Evolutionary conservation across 2,797 vertebrate genomes (phyloP), one percentile per base, ranked within the genome.

Genomic region (Erpetoichthys calabaricus): DNA sequence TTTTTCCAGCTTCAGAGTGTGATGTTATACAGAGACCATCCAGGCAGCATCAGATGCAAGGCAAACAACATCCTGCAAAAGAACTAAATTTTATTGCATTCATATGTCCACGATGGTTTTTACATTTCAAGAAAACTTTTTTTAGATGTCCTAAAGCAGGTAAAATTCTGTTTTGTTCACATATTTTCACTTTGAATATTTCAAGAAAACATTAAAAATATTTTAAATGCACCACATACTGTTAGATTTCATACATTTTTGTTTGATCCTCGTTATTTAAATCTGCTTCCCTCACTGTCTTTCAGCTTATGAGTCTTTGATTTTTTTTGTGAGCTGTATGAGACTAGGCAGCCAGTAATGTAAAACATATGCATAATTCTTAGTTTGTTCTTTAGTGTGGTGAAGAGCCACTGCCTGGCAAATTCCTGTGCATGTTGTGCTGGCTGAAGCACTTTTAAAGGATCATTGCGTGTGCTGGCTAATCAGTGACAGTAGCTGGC

Each of bases 281-380:
- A 25, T 44, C 44, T 10, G 25, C 56, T 25, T 51, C 49, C 59
- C 55, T 8, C 5, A 55, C 50, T 59, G 2, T 42, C 8, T 55
- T 10, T 45, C 51, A 42, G 45, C 45, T 42, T n/a, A 41, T 8
- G 42, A 5, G 56, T 49, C 44, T 42, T 51, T 44, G 6, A n/a
- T 57, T 51, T 56, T 51, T 49, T 45, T 42, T 47, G 59, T 55
- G 44, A 56, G 43, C 5, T 59, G 9, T 46, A n/a, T 6, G 49
- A 46, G 57, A 47, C 56, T 7, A 9, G 57, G 47, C 44, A 45
- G 6, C 55, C 55, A 58, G 10, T 63, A 69, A 69, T 59, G 55
- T 45, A 44, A 61, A 68, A 64, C 70, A 73, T 8, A 57, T 63
- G 67, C 56, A 42, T 42, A 6, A 53, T 51, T 47, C 57, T 59